Conservation (phyloP, 2,888 invertebrate genomes). For the Phanerotoma sp. region DNA sequence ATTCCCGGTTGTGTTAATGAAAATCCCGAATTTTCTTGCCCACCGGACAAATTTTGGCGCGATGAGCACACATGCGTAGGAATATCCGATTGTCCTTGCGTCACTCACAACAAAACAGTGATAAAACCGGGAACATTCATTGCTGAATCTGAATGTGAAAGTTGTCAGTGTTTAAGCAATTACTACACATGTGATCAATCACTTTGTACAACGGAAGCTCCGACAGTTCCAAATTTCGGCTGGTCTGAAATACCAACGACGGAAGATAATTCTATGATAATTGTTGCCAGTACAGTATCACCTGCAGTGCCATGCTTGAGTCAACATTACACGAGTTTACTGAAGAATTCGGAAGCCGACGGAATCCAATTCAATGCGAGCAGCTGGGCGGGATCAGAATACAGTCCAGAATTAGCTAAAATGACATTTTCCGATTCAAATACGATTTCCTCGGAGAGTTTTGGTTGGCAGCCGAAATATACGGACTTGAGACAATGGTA, state of each 20-base stretch:
- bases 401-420: constrained; percentile 61
- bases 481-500: constrained; percentile 69
- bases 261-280: neutral
- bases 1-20: constrained; percentile 43
- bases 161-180: constrained; percentile 82
- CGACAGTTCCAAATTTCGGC: neutral
- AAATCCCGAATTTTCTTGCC: constrained; percentile 58
- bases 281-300: constrained; percentile 44
- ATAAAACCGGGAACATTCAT: constrained; percentile 73
- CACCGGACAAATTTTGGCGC: constrained; percentile 66
- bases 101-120: constrained; percentile 64
- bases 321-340: constrained; percentile 47
- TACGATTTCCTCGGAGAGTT: neutral
- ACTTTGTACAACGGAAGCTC: constrained; percentile 53
- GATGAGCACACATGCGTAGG: constrained; percentile 74
- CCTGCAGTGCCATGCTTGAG: constrained; percentile 58
- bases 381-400: constrained; percentile 58
- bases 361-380: constrained; percentile 65
- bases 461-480: constrained; percentile 69
- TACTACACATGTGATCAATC: constrained; percentile 68
- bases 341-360: constrained; percentile 50
- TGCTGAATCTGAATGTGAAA: constrained; percentile 65
- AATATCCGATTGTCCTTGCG: constrained; percentile 74
- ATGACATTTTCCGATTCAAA: constrained; percentile 51
- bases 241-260: neutral